These are phyloP conservation scores for Chaetops frenatus DNA, from an alignment of 2,113 vertebrate genomes.

Conservation along the genomic window DNA sequence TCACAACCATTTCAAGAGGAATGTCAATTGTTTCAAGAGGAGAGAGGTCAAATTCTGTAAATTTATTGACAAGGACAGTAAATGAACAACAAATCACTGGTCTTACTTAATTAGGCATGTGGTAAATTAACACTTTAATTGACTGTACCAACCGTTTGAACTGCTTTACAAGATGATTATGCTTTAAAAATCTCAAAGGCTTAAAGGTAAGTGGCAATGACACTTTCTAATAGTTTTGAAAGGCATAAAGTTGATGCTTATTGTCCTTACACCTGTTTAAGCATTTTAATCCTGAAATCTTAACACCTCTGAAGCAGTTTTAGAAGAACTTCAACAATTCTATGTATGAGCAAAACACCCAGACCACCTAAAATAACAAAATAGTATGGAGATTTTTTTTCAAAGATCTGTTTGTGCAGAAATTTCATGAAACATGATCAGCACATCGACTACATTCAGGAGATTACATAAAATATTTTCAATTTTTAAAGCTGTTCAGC, in stretches of 20 bases:
- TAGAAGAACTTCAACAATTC: slow-evolving; percentile 55
- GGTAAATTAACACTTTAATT: not conserved
- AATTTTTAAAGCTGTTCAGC: slow-evolving; percentile 46
- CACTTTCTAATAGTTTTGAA: slow-evolving; percentile 24
- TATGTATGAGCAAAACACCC: slow-evolving; percentile 58
- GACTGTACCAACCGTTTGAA: not conserved
- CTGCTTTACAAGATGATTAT: not conserved
- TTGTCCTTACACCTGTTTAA: slow-evolving; percentile 36
- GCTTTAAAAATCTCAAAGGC: not conserved
- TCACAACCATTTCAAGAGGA: not conserved
- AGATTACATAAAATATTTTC: slow-evolving; percentile 9
- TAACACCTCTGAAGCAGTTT: slow-evolving; percentile 51
- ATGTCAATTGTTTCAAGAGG: not conserved
- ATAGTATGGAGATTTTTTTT: not conserved
- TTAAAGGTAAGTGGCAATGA: not conserved
- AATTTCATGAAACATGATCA: slow-evolving; percentile 45
- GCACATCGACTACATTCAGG: slow-evolving; percentile 24
- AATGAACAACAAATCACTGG: not conserved
- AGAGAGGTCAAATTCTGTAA: not conserved
- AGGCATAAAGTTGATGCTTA: not conserved
- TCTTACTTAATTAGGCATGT: not conserved
- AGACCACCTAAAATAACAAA: slow-evolving; percentile 74
- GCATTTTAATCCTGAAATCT: slow-evolving; percentile 61
- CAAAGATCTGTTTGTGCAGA: slow-evolving; percentile 59
- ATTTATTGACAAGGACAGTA: not conserved